Conservation (phyloP, 1,140 invertebrate genomes). For the Bradysia coprophila region DNA sequence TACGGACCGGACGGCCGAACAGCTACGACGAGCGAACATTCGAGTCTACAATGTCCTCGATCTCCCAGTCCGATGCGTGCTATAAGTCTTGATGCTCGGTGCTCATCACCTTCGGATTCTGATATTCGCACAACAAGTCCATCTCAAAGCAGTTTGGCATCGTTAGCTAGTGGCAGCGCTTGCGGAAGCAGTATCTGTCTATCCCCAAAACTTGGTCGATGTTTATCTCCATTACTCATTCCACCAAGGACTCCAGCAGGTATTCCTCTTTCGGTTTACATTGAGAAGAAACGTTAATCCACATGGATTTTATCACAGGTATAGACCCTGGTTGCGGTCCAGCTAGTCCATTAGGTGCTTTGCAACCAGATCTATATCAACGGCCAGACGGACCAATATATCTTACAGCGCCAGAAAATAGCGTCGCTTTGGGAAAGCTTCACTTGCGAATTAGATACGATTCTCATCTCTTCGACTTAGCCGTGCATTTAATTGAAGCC, state of each 20-base stretch:
- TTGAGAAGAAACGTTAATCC: background rate
- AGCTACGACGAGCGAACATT: slow-evolving; percentile 16
- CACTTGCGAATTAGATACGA: slow-evolving; percentile 77
- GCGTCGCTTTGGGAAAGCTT: slow-evolving; percentile 46
- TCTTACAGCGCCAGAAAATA: slow-evolving; percentile 34
- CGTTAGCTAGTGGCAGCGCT: slow-evolving; percentile 30
- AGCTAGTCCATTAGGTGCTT: slow-evolving; percentile 58
- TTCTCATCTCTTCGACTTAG: slow-evolving; percentile 71
- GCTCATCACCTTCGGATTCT: slow-evolving; percentile 29
- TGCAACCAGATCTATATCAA: slow-evolving; percentile 71
- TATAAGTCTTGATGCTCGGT: slow-evolving; percentile 50
- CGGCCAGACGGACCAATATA: slow-evolving; percentile 53
- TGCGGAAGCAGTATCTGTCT: slow-evolving; percentile 28
- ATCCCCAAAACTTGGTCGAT: slow-evolving; percentile 26
- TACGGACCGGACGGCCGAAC: slow-evolving; percentile 51
- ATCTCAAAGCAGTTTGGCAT: slow-evolving; percentile 35
- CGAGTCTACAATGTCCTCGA: slow-evolving; percentile 21
- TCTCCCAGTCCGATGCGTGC: slow-evolving; percentile 56
- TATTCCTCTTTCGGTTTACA: background rate
- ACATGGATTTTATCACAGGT: slow-evolving; percentile 1
- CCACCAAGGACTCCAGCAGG: slow-evolving; percentile 26
- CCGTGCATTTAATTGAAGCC: slow-evolving; percentile 76
- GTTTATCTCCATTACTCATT: slow-evolving; percentile 51
- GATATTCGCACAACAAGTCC: slow-evolving; percentile 25
- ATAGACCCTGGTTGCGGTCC: slow-evolving; percentile 26